phyloP scores from a whole-genome alignment of 1,140 invertebrate genomes.

The Camponotus vicinus region DNA sequence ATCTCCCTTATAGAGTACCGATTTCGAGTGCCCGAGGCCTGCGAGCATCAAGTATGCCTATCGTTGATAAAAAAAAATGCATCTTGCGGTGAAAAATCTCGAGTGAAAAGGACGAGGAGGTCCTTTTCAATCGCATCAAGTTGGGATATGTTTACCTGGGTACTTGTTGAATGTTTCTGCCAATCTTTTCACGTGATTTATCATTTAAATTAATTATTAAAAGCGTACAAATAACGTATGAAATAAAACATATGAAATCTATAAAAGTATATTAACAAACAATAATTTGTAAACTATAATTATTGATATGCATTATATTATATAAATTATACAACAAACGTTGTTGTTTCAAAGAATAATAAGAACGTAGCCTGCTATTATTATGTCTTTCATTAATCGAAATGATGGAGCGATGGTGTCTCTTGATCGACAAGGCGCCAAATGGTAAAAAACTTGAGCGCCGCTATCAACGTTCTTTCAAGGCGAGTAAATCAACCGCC shows the following conservation, averaged over 20 bases:
- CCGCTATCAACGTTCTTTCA: conserved; percentile 58
- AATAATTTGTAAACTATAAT: neutral
- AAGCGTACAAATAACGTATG: neutral
- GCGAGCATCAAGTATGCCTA: conserved; percentile 55
- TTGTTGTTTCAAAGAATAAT: neutral
- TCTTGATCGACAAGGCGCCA: neutral
- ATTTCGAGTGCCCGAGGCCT: conserved; percentile 67
- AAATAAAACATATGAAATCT: neutral
- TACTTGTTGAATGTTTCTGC: neutral
- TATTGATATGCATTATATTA: neutral
- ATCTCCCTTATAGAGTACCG: conserved; percentile 76
- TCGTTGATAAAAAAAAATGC: conserved; percentile 60
- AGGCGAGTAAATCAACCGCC: conserved; percentile 65
- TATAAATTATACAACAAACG: neutral
- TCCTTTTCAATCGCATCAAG: conserved; percentile 55
- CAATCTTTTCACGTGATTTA: neutral
- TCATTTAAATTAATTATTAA: conserved; percentile 14
- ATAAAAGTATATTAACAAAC: neutral
- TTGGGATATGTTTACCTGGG: neutral
- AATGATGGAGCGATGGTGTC: neutral
- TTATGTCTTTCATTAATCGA: conserved; percentile 37
- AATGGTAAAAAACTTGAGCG: conserved; percentile 49
- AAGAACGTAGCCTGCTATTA: conserved; percentile 44
- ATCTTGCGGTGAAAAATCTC: conserved; percentile 65
- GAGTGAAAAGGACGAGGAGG: conserved; percentile 50